These are phyloP conservation scores for Zeuzera pyrina DNA, from an alignment of 2,888 invertebrate genomes.

Conservation along the genomic window DNA sequence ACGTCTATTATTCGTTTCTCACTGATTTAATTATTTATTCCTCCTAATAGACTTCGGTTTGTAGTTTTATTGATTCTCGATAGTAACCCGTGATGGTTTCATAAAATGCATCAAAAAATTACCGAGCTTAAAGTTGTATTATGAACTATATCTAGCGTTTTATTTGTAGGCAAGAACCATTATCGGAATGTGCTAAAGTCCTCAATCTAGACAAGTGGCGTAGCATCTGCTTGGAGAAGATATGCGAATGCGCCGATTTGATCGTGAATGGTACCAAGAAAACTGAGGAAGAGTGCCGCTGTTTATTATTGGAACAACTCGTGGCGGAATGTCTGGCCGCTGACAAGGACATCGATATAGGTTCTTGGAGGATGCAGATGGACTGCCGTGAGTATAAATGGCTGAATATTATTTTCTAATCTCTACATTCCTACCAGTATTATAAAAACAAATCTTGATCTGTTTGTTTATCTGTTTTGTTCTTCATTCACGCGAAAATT, in stretches of 20 bases:
- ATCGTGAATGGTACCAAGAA: constrained; percentile 50
- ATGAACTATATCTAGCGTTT: no score
- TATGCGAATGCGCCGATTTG: constrained; percentile 80
- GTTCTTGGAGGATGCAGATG: constrained; percentile 79
- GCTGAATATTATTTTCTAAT: background rate
- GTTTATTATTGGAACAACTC: constrained; percentile 78
- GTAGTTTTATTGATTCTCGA: no score
- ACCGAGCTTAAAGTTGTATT: no score
- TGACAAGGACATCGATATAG: constrained; percentile 75
- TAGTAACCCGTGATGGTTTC: no score
- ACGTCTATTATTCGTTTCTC: no score
- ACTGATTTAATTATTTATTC: no score
- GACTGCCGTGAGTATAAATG: constrained; percentile 82
- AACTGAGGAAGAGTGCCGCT: constrained; percentile 73
- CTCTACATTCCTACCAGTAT: background rate
- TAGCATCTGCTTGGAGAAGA: constrained; percentile 81
- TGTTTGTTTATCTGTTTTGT: background rate
- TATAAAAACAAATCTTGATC: background rate
- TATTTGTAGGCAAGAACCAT: constrained; percentile 73
- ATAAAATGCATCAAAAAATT: no score
- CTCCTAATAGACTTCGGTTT: no score
- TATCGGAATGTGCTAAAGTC: constrained; percentile 75
- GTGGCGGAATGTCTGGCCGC: constrained; percentile 82
- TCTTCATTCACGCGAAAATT: background rate
- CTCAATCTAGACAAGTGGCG: constrained; percentile 80